Evolutionary conservation across 2,113 vertebrate genomes (phyloP).

Genomic region (Pitta sordida): DNA sequence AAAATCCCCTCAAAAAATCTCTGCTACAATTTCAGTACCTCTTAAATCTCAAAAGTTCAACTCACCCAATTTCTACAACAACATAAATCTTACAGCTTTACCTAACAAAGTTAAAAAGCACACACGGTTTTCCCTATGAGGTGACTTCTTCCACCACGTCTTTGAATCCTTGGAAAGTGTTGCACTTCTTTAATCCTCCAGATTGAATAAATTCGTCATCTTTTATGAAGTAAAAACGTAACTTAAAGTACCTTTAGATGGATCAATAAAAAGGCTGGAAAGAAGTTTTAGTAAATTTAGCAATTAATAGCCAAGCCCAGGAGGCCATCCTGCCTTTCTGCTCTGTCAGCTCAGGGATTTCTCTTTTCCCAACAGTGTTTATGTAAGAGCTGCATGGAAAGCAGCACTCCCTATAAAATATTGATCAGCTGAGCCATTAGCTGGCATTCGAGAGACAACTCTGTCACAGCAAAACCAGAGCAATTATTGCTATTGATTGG

Average conservation of each 20-base stretch:
- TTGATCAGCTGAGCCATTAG: background rate
- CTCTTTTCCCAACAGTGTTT: background rate
- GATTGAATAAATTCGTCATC: background rate
- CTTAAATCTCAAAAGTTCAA: background rate
- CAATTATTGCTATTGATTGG: background rate
- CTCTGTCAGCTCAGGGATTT: background rate
- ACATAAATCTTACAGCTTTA: background rate
- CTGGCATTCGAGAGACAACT: background rate
- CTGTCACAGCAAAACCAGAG: background rate
- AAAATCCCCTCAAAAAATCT: background rate
- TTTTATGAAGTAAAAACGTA: background rate
- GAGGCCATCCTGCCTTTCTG: background rate
- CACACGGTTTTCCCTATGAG: background rate
- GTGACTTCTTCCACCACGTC: background rate
- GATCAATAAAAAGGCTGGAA: background rate
- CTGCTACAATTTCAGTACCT: background rate
- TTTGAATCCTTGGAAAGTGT: background rate
- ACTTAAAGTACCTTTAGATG: background rate
- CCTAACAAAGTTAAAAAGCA: background rate
- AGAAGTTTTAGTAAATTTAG: background rate
- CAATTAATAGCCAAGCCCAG: background rate
- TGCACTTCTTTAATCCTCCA: background rate
- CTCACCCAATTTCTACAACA: background rate
- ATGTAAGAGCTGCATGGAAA: background rate
- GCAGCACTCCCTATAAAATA: background rate